A percentile compares a stretch with the other conserved stretches of the same genome.
phyloP scores from a whole-genome alignment of 2,113 vertebrate species.

The Ascaphus truei region DNA sequence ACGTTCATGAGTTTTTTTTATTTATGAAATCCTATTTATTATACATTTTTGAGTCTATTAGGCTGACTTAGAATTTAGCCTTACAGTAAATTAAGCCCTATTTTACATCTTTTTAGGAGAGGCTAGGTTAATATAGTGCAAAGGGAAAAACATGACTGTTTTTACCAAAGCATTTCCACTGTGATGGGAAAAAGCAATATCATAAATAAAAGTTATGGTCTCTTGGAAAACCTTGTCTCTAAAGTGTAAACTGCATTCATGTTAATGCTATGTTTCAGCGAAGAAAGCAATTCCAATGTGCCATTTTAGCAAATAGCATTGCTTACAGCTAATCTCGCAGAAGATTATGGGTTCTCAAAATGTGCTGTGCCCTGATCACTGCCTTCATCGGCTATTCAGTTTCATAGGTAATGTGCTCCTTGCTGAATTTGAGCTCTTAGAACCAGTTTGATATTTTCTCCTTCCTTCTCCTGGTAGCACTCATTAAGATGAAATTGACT shows the following conservation, averaged over 20 bases:
- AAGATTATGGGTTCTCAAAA: slow-evolving; percentile 34
- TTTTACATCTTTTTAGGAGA: no score
- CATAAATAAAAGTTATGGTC: slow-evolving; percentile 10
- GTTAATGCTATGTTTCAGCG: slow-evolving; percentile 15
- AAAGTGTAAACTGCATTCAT: slow-evolving; percentile 22
- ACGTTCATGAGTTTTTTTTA: no score
- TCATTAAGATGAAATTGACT: slow-evolving; percentile 3
- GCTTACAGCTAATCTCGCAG: slow-evolving; percentile 30
- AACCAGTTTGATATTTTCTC: background rate
- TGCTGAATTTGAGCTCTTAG: slow-evolving; percentile 1
- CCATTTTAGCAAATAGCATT: slow-evolving; percentile 29
- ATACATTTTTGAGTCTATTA: no score
- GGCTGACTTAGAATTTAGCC: no score
- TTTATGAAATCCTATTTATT: no score
- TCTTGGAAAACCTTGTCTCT: slow-evolving; percentile 10
- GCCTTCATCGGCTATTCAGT: slow-evolving; percentile 3
- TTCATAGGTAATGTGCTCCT: slow-evolving; percentile 9
- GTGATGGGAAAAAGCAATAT: background rate
- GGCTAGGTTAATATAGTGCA: no score
- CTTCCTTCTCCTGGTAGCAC: background rate
- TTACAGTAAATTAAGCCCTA: no score
- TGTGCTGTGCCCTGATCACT: slow-evolving; percentile 7
- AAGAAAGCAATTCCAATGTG: slow-evolving; percentile 15
- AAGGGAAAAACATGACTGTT: no score
- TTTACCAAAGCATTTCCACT: background rate